Percentiles rank a stretch among this genome's conserved stretches.
Conservation (phyloP, 2,113 vertebrate genomes). For the Peromyscus polionotus region DNA sequence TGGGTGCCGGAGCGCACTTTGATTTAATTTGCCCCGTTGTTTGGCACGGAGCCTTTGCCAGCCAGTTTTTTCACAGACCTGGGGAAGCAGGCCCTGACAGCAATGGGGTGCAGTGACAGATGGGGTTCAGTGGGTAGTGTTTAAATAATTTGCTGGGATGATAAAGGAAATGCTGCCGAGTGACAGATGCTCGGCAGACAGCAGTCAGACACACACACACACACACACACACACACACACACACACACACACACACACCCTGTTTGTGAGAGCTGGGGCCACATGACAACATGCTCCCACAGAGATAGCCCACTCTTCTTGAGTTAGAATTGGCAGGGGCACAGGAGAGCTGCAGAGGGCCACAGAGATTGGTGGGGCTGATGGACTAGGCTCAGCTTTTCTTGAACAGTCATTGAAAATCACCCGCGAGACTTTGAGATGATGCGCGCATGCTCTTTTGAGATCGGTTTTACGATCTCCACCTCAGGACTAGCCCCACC, state of each 20-base stretch:
- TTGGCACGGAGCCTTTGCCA: conserved; percentile 83
- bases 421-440: neutral
- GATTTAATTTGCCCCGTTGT: conserved; percentile 91
- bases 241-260: neutral
- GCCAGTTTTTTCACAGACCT: conserved; percentile 79
- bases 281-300: neutral
- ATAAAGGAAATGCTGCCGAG: conserved; percentile 77
- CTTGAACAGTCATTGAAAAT: neutral
- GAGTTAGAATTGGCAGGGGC: neutral
- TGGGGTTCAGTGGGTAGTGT: conserved; percentile 85
- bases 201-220: conserved; percentile 51
- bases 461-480: neutral
- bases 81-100: conserved; percentile 71
- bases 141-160: conserved; percentile 87
- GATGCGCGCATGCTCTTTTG: accelerated
- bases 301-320: neutral
- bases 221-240: neutral
- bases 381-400: neutral
- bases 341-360: neutral
- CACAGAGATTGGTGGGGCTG: neutral
- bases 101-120: conserved; percentile 82
- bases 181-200: conserved; percentile 83
- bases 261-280: conserved; percentile 54
- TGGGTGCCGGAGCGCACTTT: conserved; percentile 86
- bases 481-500: neutral